Evolutionary conservation across 2,888 invertebrate genomes (phyloP).

Genomic region (Chouioia cunea): DNA sequence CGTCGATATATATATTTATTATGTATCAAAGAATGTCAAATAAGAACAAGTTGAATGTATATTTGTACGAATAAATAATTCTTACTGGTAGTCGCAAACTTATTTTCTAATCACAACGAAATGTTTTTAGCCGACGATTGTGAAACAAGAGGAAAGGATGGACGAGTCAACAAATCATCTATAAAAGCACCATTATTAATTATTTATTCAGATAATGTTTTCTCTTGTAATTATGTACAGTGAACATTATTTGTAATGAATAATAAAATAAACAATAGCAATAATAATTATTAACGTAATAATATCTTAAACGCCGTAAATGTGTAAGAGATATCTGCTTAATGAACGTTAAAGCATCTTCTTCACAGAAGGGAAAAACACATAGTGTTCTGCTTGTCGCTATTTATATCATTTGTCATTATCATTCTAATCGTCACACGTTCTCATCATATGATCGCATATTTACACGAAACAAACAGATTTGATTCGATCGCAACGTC

Average conservation of each 20-base stretch:
- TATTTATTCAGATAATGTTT: slow-evolving; percentile 61
- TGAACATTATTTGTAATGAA: slow-evolving; percentile 59
- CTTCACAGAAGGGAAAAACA: slow-evolving; percentile 40
- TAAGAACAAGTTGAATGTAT: slow-evolving; percentile 26
- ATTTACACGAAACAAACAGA: slow-evolving; percentile 48
- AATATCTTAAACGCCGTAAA: slow-evolving; percentile 59
- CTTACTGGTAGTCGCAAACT: slow-evolving; percentile 21
- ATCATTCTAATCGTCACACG: slow-evolving; percentile 36
- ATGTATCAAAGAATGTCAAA: slow-evolving; percentile 13
- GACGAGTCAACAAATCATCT: slow-evolving; percentile 50
- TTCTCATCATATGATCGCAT: slow-evolving; percentile 34
- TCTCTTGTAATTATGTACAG: slow-evolving; percentile 62
- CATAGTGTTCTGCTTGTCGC: slow-evolving; percentile 7
- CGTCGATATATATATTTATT: neutral
- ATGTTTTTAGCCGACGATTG: neutral
- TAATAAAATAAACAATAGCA: slow-evolving; percentile 56
- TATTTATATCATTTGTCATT: slow-evolving; percentile 32
- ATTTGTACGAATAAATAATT: slow-evolving; percentile 42
- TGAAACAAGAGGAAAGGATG: slow-evolving; percentile 19
- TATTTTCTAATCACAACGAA: neutral
- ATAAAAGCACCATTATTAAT: slow-evolving; percentile 65
- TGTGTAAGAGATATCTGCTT: slow-evolving; percentile 49
- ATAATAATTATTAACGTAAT: slow-evolving; percentile 58
- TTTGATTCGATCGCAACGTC: slow-evolving; percentile 37
- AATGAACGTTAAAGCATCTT: slow-evolving; percentile 48